phyloP scores from a whole-genome alignment of 2,113 vertebrate species.

The Taxidea taxus region DNA sequence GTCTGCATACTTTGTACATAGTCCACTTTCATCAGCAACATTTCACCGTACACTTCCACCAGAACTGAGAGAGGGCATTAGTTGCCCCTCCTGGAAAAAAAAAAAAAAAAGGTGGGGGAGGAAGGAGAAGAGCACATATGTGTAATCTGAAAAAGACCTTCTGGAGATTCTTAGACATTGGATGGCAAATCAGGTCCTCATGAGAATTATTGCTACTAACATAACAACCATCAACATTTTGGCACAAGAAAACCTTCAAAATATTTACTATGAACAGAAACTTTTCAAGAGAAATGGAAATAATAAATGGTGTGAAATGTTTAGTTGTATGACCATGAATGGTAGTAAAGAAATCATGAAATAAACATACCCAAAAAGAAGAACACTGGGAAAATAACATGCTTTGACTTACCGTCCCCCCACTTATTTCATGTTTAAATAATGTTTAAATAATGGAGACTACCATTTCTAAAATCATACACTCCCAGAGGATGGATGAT shows the following conservation, averaged over 20 bases:
- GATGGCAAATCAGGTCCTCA: not conserved
- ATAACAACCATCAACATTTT: not conserved
- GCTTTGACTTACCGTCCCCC: not conserved
- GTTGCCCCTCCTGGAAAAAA: not conserved
- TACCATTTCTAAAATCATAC: not conserved
- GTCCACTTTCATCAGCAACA: not conserved
- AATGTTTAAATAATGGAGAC: conserved; percentile 19
- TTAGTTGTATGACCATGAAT: not conserved
- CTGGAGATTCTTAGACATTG: not conserved
- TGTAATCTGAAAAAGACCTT: not conserved
- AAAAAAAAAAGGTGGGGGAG: not conserved
- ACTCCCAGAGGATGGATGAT: not conserved
- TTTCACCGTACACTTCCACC: not conserved
- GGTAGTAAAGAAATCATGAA: not conserved
- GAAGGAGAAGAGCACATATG: not conserved
- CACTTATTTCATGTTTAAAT: conserved; percentile 8
- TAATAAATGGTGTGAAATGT: not conserved
- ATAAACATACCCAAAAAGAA: not conserved
- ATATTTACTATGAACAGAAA: not conserved
- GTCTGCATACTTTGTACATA: not conserved
- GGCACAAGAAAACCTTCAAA: not conserved
- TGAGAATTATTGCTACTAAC: not conserved
- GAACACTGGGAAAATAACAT: not conserved
- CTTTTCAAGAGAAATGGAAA: not conserved
- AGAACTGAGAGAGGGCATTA: not conserved